Base-by-base conservation (phyloP, 2,113 vertebrate species). In the Microtus oregoni region DNA sequence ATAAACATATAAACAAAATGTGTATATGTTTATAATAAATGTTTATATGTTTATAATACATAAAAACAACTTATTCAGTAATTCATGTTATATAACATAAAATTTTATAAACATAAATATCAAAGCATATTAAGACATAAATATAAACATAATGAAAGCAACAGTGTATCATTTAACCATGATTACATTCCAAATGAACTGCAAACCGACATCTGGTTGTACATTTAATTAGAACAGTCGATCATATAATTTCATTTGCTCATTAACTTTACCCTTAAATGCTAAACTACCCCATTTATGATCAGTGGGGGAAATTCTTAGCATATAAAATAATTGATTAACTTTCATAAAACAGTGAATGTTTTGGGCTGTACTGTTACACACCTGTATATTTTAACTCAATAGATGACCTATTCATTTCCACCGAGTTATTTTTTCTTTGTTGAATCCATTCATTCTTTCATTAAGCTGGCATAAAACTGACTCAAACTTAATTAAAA, bases 181-280 rank as follows among this genome's bases (percentile, higher is more conserved):
- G 68, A 94, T 93, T 92, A 70, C 5, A 30, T 92, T 94, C 32
- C 65, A 88, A 92, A 90, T 96, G 63, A 94, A 72, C 61, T 94
- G 76, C 52, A 96, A 78, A 88, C 61, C 28, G 65, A 90, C 55
- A 93, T 65, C 85, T 96, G 81, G 75, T 41, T 63, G 5, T 61
- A 82, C 12, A 61, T 92, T 85, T 38, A 95, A 6, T 94, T 77
- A 94, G 58, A 94, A 28, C 22, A 90, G 55, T 92, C 24, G 70
- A 63, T 83, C 52, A 76, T 72, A 91, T 90, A 79, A 88, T 93
- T 78, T 78, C 13, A 87, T 87, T 90, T 79, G 20, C n/a, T 79
- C 28, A 83, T 93, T 93, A 81, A n/a, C 14, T 79, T 90, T 94
- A 70, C 20, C 22, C 47, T 87, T 93, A 92, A 90, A 50, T 44